Evolutionary conservation across 2,797 vertebrate species (phyloP).

Genomic region (Knipowitschia caucasica): DNA sequence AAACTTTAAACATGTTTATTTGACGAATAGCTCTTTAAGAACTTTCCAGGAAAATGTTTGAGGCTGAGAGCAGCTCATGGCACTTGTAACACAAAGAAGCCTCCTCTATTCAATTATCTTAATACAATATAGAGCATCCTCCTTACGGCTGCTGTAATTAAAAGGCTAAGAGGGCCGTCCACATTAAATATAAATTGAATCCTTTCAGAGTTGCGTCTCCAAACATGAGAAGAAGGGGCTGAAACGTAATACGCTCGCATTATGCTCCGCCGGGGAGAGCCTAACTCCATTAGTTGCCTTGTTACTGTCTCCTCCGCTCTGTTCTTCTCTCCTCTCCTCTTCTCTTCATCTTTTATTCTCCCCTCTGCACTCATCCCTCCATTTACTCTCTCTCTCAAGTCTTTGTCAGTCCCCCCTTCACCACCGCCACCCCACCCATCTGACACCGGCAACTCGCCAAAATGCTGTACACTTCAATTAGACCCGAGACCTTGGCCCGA

Average conservation of each 20-base stretch:
- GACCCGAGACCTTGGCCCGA: slow-evolving; percentile 32
- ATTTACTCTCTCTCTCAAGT: slow-evolving; percentile 7
- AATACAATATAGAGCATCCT: slow-evolving; percentile 12
- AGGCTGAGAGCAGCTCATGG: not conserved
- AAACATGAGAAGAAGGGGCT: slow-evolving; percentile 30
- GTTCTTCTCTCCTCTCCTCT: slow-evolving; percentile 18
- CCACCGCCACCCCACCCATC: slow-evolving; percentile 34
- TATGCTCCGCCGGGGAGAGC: slow-evolving; percentile 31
- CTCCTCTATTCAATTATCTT: slow-evolving; percentile 1
- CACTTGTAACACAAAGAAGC: slow-evolving; percentile 3
- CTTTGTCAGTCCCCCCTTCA: slow-evolving; percentile 4
- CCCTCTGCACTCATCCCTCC: slow-evolving; percentile 19
- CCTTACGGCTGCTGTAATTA: slow-evolving; percentile 19
- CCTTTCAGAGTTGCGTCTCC: slow-evolving; percentile 28
- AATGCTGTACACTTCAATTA: slow-evolving; percentile 63
- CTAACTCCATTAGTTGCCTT: slow-evolving; percentile 41
- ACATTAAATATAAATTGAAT: slow-evolving; percentile 22
- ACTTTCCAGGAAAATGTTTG: not conserved
- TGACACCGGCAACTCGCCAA: slow-evolving; percentile 65
- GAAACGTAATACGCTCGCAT: slow-evolving; percentile 42
- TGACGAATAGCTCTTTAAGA: not conserved
- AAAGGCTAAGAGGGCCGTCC: slow-evolving; percentile 27
- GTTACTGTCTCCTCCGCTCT: slow-evolving; percentile 35
- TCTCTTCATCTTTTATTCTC: slow-evolving; percentile 12
- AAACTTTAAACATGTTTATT: too few species aligned